These are phyloP conservation scores for Euzetes globulus DNA, from an alignment of 2,888 invertebrate genomes.

Conservation along the genomic window DNA sequence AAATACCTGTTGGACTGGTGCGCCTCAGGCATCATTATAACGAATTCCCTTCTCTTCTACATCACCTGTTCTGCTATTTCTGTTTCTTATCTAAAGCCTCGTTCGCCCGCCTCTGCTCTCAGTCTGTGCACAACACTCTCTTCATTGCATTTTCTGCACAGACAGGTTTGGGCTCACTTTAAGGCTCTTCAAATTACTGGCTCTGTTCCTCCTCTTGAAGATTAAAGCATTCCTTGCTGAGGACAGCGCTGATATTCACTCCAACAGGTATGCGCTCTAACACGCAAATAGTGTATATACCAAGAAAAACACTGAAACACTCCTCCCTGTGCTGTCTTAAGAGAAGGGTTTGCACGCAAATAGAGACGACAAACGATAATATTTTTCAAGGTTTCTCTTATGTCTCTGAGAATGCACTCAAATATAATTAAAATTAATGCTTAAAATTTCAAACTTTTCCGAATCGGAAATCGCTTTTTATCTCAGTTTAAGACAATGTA, in stretches of 20 bases:
- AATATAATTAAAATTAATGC: conserved; percentile 9
- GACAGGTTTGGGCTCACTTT: not conserved
- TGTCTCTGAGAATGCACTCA: not conserved
- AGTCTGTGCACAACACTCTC: not conserved
- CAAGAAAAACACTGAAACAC: conserved; percentile 10
- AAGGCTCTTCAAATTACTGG: conserved; percentile 29
- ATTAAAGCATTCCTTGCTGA: conserved; percentile 12
- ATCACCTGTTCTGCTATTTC: conserved; percentile 21
- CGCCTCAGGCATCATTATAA: conserved; percentile 13
- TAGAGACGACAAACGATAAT: conserved; percentile 25
- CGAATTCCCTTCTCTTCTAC: conserved; percentile 13
- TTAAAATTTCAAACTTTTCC: not conserved
- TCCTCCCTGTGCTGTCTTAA: conserved; percentile 9
- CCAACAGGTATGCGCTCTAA: conserved; percentile 21
- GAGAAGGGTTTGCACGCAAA: conserved; percentile 29
- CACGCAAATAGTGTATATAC: conserved; percentile 28
- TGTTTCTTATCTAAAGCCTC: conserved; percentile 17
- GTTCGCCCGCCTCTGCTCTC: conserved; percentile 2
- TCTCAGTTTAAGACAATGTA: not conserved
- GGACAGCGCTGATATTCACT: not conserved
- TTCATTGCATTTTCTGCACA: not conserved
- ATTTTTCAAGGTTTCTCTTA: conserved; percentile 23
- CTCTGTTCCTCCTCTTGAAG: not conserved
- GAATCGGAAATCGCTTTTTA: conserved; percentile 11
- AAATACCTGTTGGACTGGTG: conserved; percentile 21